Conservation (phyloP, 2,797 vertebrate genomes). For the Microhierax caerulescens region DNA sequence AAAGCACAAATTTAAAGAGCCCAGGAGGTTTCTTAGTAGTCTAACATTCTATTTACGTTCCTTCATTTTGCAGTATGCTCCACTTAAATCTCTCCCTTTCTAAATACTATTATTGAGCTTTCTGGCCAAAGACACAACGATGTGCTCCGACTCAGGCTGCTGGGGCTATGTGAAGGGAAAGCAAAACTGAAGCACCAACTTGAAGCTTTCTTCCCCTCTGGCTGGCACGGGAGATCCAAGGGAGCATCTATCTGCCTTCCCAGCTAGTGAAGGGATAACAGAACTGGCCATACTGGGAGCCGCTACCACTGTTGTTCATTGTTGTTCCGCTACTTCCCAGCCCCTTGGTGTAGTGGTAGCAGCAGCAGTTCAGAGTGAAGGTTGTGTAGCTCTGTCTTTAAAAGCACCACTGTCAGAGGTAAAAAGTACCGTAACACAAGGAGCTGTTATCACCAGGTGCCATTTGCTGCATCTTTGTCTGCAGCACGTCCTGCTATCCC, state of each 20-base stretch:
- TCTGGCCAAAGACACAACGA: not conserved
- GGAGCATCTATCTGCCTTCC: not conserved
- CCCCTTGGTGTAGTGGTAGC: not conserved
- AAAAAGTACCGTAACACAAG: not conserved
- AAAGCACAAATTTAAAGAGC: not conserved
- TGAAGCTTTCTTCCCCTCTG: not conserved
- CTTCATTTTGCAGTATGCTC: not conserved
- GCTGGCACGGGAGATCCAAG: not conserved
- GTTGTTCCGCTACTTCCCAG: not conserved
- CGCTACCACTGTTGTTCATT: not conserved
- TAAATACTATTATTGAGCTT: not conserved
- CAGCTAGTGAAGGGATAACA: accelerated
- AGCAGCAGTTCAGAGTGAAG: not conserved
- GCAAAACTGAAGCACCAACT: not conserved
- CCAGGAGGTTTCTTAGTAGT: not conserved
- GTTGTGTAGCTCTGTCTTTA: not conserved
- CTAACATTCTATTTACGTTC: not conserved
- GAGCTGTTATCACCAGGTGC: not conserved
- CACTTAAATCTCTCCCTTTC: not conserved
- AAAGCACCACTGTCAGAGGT: too few species aligned
- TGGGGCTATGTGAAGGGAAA: not conserved
- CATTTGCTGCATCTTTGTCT: accelerated
- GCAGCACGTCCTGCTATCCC: not conserved
- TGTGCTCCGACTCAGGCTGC: not conserved
- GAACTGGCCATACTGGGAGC: not conserved